A percentile compares a stretch with the other conserved stretches of the same genome.
These are phyloP conservation scores for Rhyacophila brunnea DNA, from an alignment of 1,140 invertebrate genomes.

Conservation along the genomic window DNA sequence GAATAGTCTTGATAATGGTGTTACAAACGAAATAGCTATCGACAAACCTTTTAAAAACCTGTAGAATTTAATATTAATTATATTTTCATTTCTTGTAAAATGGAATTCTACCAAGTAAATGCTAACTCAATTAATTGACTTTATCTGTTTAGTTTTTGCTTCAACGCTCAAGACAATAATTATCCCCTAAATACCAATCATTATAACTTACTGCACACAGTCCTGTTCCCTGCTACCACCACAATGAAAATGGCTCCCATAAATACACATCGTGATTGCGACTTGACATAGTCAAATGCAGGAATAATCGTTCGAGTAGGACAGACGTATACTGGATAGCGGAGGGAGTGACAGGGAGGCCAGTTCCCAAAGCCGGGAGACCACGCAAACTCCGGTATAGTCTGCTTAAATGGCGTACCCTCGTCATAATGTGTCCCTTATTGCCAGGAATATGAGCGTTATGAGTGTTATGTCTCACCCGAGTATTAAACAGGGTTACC, in stretches of 20 bases:
- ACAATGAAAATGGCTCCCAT: constrained; percentile 28
- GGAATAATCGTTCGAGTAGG: constrained; percentile 10
- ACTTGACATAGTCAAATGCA: constrained; percentile 24
- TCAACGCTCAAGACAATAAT: too few species aligned
- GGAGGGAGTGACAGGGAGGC: constrained; percentile 3
- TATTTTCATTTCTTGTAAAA: too few species aligned
- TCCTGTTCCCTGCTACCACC: constrained; percentile 11
- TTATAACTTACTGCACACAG: too few species aligned
- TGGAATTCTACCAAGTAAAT: too few species aligned
- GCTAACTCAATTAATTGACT: too few species aligned
- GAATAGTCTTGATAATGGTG: too few species aligned
- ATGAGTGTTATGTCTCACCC: constrained; percentile 10
- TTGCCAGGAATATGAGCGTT: constrained; percentile 25
- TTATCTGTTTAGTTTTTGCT: too few species aligned
- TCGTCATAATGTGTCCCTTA: constrained; percentile 34
- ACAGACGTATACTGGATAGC: too few species aligned
- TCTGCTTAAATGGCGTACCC: constrained; percentile 25
- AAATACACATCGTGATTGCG: constrained; percentile 30
- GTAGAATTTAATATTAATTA: too few species aligned
- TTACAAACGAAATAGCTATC: too few species aligned
- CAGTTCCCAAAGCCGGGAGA: neutral
- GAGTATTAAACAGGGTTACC: neutral
- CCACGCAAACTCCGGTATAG: constrained; percentile 1
- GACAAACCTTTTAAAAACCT: too few species aligned
- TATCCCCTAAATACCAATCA: too few species aligned